Evolutionary conservation across 2,113 vertebrate species (phyloP).

Genomic region (Holacanthus passer): DNA sequence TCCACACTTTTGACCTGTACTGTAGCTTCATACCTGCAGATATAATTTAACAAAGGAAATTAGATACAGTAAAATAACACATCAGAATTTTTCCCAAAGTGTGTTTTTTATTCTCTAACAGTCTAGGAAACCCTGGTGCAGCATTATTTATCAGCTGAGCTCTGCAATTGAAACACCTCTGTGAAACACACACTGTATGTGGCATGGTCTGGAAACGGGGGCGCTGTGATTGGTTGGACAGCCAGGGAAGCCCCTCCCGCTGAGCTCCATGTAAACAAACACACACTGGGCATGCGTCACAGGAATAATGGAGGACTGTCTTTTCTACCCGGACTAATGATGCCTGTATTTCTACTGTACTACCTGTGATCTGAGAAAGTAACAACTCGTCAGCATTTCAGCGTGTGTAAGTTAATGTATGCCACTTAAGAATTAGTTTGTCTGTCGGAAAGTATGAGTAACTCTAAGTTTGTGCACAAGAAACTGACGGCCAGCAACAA

Average conservation of each 20-base stretch:
- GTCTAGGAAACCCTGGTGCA: background rate
- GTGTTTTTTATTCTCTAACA: background rate
- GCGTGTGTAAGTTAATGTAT: conserved; percentile 57
- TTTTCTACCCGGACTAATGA: conserved; percentile 66
- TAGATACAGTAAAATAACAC: background rate
- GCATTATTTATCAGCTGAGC: background rate
- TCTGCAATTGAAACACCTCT: conserved; percentile 2
- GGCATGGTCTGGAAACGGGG: conserved; percentile 16
- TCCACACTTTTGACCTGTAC: too few species aligned
- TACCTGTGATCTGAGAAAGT: conserved; percentile 24
- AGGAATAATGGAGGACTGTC: conserved; percentile 83
- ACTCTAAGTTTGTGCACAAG: conserved; percentile 18
- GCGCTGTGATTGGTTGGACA: conserved; percentile 61
- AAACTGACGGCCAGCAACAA: conserved; percentile 46
- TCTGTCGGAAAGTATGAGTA: background rate
- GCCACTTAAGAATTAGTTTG: background rate
- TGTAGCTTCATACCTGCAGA: too few species aligned
- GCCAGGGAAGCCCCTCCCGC: conserved; percentile 64
- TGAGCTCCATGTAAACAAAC: conserved; percentile 81
- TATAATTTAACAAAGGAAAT: too few species aligned
- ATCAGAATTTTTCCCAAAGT: background rate
- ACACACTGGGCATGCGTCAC: conserved; percentile 81
- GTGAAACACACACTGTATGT: background rate
- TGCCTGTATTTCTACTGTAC: conserved; percentile 60
- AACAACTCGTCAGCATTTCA: conserved; percentile 30